phyloP scores from a whole-genome alignment of 2,797 vertebrate genomes.

The Fistularia tabacaria region DNA sequence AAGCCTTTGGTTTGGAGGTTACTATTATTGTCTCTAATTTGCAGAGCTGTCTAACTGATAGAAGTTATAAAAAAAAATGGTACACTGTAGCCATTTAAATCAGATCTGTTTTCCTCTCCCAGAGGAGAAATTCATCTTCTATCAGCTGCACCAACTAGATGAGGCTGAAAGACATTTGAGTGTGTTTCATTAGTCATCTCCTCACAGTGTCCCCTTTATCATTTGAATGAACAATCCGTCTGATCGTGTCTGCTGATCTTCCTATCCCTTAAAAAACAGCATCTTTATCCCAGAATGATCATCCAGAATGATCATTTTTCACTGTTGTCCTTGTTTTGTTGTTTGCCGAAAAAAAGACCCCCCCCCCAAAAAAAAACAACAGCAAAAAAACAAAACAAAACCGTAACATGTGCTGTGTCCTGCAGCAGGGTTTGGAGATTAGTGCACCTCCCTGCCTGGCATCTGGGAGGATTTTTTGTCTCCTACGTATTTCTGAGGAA shows the following conservation, averaged over 20 bases:
- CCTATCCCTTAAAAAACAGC: slow-evolving; percentile 5
- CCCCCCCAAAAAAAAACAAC: slow-evolving; percentile 8
- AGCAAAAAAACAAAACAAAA: slow-evolving; percentile 26
- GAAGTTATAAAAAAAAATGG: slow-evolving; percentile 14
- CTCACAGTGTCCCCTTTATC: slow-evolving; percentile 8
- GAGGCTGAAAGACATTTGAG: slow-evolving; percentile 30
- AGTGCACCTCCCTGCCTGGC: slow-evolving; percentile 32
- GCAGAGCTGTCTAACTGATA: slow-evolving; percentile 11
- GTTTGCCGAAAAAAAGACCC: not conserved
- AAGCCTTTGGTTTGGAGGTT: not conserved
- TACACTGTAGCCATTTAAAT: slow-evolving; percentile 35
- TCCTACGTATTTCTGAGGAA: slow-evolving; percentile 53
- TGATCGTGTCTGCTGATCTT: slow-evolving; percentile 1
- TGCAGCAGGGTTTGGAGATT: slow-evolving; percentile 60
- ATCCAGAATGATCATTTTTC: slow-evolving; percentile 1
- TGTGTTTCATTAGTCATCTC: slow-evolving; percentile 8
- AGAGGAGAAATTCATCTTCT: slow-evolving; percentile 36
- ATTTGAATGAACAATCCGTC: slow-evolving; percentile 15
- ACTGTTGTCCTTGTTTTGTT: slow-evolving; percentile 8
- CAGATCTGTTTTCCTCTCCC: slow-evolving; percentile 31
- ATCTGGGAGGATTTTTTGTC: slow-evolving; percentile 55
- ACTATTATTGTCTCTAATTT: slow-evolving; percentile 30
- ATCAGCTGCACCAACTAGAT: slow-evolving; percentile 27
- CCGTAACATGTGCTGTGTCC: slow-evolving; percentile 45
- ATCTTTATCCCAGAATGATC: not conserved